A percentile compares a stretch with the other conserved stretches of the same genome.
Conservation (phyloP, 2,797 vertebrate species). For the Tangara arthus region DNA sequence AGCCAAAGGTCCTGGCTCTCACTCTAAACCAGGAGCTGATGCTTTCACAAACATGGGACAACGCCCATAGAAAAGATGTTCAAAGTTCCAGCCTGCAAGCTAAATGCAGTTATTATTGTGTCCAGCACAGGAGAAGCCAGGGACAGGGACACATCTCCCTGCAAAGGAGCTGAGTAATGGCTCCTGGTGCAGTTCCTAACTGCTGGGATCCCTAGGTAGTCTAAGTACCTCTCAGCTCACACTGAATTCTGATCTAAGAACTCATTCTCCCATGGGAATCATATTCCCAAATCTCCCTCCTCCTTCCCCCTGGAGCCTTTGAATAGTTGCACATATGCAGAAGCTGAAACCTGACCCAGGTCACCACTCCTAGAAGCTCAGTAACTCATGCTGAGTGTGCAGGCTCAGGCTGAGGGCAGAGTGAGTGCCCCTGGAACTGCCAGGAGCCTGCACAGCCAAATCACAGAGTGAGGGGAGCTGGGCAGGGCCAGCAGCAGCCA, state of each 20-base stretch:
- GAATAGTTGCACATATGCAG: background rate
- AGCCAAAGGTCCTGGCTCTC: background rate
- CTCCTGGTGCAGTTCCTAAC: background rate
- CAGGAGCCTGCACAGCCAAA: background rate
- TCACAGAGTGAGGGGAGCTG: accelerated
- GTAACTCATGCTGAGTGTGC: background rate
- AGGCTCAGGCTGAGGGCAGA: background rate
- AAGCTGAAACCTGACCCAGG: constrained; percentile 13
- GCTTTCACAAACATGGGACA: background rate
- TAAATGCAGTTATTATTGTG: background rate
- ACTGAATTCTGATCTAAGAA: background rate
- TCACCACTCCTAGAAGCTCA: background rate
- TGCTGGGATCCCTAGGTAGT: background rate
- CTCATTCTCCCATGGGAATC: constrained; percentile 15
- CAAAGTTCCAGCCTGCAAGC: background rate
- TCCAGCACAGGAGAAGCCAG: background rate
- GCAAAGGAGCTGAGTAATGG: background rate
- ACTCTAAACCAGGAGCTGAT: background rate
- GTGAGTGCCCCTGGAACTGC: background rate
- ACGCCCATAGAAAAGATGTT: accelerated
- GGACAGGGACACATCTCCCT: accelerated
- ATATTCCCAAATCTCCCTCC: background rate
- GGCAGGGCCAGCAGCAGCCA: background rate
- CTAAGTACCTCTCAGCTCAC: background rate
- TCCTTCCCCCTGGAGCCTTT: background rate